Conservation (phyloP, 2,888 invertebrate genomes). For the Heliconius hortense region DNA sequence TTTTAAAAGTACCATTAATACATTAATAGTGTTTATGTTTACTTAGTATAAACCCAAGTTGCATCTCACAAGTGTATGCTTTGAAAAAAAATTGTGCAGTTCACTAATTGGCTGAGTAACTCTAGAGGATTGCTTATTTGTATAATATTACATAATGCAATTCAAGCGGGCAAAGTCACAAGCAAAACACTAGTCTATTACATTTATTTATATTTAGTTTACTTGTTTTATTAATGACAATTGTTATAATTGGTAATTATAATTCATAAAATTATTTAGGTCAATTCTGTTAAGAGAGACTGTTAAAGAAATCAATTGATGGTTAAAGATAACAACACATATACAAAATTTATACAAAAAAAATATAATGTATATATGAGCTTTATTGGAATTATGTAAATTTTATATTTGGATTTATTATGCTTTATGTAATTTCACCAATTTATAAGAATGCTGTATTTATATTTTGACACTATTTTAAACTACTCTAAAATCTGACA, state of each 20-base stretch:
- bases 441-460: background rate
- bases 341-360: too few species aligned
- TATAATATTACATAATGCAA: conserved; percentile 1
- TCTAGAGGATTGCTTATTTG: background rate
- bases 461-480: too few species aligned
- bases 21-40: too few species aligned
- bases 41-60: too few species aligned
- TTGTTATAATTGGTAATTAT: conserved; percentile 4
- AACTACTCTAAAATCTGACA: too few species aligned
- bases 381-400: background rate
- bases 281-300: conserved; percentile 12
- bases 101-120: background rate
- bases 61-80: too few species aligned
- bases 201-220: background rate
- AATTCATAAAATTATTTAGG: conserved; percentile 19
- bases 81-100: background rate
- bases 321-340: background rate
- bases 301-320: background rate
- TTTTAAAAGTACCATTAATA: too few species aligned
- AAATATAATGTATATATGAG: too few species aligned
- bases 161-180: background rate
- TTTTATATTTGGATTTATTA: background rate
- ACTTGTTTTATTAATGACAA: background rate
- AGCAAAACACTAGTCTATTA: background rate
- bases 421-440: background rate